phyloP scores from a whole-genome alignment of 1,140 invertebrate genomes.

The Papilio xuthus region DNA sequence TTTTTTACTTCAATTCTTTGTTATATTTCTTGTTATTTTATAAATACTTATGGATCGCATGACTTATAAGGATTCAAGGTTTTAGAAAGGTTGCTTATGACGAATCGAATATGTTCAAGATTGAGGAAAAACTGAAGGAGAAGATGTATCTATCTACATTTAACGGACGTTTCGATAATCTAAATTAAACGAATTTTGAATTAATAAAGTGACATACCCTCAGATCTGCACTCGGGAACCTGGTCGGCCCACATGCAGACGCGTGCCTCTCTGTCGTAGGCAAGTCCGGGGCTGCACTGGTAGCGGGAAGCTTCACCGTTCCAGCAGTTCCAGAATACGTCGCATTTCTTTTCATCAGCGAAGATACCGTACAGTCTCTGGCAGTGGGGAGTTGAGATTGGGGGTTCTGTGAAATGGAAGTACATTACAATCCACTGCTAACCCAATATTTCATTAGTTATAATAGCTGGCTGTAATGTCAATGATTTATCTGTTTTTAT shows the following conservation, averaged over 20 bases:
- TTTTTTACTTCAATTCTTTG: background rate
- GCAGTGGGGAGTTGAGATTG: conserved; percentile 93
- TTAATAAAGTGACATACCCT: conserved; percentile 83
- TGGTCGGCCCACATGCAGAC: conserved; percentile 98
- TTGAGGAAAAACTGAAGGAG: too few relatives aligned
- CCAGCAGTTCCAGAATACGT: conserved; percentile 98
- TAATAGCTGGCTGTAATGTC: too few relatives aligned
- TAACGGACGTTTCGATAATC: too few relatives aligned
- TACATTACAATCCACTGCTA: background rate
- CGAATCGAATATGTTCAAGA: too few relatives aligned
- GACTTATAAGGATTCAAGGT: too few relatives aligned
- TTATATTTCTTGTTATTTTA: too few relatives aligned
- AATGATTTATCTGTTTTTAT: background rate
- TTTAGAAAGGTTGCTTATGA: too few relatives aligned
- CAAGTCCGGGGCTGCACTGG: conserved; percentile 96
- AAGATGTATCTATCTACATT: too few relatives aligned
- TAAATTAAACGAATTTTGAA: conserved; percentile 3
- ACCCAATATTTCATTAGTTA: background rate
- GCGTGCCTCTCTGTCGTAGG: conserved; percentile 94
- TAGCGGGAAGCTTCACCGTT: conserved; percentile 96
- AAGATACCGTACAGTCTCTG: conserved; percentile 95
- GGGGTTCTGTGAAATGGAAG: conserved; percentile 85
- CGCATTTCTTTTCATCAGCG: conserved; percentile 93
- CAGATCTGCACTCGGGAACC: conserved; percentile 93
- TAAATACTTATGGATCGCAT: too few relatives aligned